Base-by-base conservation (phyloP, 2,888 invertebrate species). In the Trachelus tabidus region DNA sequence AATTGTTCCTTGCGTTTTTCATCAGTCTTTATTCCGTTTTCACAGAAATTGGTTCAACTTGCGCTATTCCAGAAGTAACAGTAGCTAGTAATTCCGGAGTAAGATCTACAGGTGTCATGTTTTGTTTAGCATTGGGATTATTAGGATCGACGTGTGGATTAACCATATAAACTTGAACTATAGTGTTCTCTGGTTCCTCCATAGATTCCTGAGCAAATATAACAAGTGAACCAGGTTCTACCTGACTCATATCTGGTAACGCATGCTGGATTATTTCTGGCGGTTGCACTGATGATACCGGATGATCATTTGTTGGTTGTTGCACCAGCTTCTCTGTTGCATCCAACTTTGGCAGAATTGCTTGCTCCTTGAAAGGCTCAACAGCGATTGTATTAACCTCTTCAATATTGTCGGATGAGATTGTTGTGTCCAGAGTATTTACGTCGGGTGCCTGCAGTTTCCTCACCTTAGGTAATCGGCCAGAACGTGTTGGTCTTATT, bases 181-280 rank as follows among this genome's bases (percentile, higher is more conserved):
- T 87, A 73, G 87, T 90, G 80, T 90, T 88, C 23, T 88, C 81
- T 78, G 92, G 91, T 89, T 93, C 86, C 77, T 92, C 85, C 85
- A 92, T 37, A 85, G 93, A 85, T 87, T 91, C 86, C 88, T 90
- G 89, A 78, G 93, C 83, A 84, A 94, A 77, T 89, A 94, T 86
- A 88, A 94, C 89, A 84, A 93, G 79, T 77, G 93, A 93, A 68
- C 93, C 93, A 1, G 93, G 93, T 81, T 92, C 92, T 40, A 92
- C 88, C 11, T 88, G 80, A 75, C 81, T 78, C 11, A 89, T 86
- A 71, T 88, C 88, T 4, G 89, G 81, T 77, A 90, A 86, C 11
- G 85, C 82, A 11, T 81, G 83, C 68, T 86, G 79, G 73, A 89
- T 81, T 37, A 56, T 31, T 78, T 80, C 69, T n/a, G 78, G 73